Percentiles rank a stretch among this genome's conserved stretches.
phyloP scores from a whole-genome alignment of 2,113 vertebrate species.

The Centrocercus urophasianus region DNA sequence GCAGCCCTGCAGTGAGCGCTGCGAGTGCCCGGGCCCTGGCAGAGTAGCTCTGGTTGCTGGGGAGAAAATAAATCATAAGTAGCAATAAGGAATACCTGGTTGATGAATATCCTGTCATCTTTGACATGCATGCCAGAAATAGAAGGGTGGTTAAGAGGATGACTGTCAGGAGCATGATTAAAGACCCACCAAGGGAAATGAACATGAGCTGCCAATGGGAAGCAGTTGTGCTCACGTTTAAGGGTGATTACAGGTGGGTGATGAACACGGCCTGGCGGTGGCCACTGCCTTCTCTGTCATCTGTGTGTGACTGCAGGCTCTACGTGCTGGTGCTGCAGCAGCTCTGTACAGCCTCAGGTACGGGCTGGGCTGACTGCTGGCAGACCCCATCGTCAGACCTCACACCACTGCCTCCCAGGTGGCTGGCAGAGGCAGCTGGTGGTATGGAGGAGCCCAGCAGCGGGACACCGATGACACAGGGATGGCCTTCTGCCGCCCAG shows the following conservation, averaged over 20 bases:
- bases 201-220: not conserved
- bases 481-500: not conserved
- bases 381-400: not conserved
- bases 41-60: not conserved
- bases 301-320: constrained; percentile 7
- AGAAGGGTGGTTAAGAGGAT: constrained; percentile 14
- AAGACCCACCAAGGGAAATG: not conserved
- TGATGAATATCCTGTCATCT: constrained; percentile 23
- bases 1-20: fast-evolving
- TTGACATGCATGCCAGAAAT: constrained; percentile 12
- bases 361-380: fast-evolving
- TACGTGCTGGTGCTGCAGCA: not conserved
- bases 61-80: not conserved
- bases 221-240: not conserved
- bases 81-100: not conserved
- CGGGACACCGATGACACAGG: not conserved
- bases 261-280: not conserved
- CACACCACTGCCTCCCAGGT: not conserved
- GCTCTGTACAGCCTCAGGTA: not conserved
- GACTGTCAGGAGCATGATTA: constrained; percentile 15
- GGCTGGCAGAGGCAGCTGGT: no score
- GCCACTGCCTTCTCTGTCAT: not conserved
- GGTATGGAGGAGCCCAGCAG: not conserved
- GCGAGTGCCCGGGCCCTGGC: not conserved
- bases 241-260: not conserved